A percentile compares a stretch with the other conserved stretches of the same genome.
Conservation (phyloP, 2,888 invertebrate species). For the Drosophila pseudotalamancana region DNA sequence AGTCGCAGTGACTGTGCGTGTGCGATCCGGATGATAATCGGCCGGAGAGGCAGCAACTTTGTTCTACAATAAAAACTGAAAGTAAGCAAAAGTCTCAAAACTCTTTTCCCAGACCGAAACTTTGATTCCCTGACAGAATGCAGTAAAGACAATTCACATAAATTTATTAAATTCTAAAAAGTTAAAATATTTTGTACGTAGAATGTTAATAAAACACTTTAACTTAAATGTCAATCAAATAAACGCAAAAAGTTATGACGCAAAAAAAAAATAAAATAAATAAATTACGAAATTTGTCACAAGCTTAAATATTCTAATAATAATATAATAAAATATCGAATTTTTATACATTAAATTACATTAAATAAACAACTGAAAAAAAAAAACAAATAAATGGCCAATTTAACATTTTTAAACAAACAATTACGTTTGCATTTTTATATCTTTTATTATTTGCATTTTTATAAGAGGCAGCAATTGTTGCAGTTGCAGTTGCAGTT, state of each 20-base stretch:
- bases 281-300: too few relatives aligned
- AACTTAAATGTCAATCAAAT: too few relatives aligned
- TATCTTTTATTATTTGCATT: slow-evolving; percentile 7
- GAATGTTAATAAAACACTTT: too few relatives aligned
- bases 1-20: slow-evolving; percentile 43
- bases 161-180: too few relatives aligned
- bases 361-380: slow-evolving; percentile 58
- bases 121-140: background rate
- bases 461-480: background rate
- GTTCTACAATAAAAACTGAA: slow-evolving; percentile 48
- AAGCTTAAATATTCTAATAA: too few relatives aligned
- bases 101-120: background rate
- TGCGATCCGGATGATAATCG: slow-evolving; percentile 57
- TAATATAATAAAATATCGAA: too few relatives aligned
- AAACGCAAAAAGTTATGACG: too few relatives aligned
- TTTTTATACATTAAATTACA: slow-evolving; percentile 69
- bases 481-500: background rate
- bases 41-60: slow-evolving; percentile 27
- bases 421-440: slow-evolving; percentile 74
- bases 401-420: slow-evolving; percentile 78
- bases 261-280: too few relatives aligned
- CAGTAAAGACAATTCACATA: background rate
- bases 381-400: too few relatives aligned
- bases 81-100: slow-evolving; percentile 41
- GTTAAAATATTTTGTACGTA: too few relatives aligned